A percentile compares a stretch with the other conserved stretches of the same genome.
Conservation (phyloP, 2,113 vertebrate species). For the Paralichthys olivaceus region DNA sequence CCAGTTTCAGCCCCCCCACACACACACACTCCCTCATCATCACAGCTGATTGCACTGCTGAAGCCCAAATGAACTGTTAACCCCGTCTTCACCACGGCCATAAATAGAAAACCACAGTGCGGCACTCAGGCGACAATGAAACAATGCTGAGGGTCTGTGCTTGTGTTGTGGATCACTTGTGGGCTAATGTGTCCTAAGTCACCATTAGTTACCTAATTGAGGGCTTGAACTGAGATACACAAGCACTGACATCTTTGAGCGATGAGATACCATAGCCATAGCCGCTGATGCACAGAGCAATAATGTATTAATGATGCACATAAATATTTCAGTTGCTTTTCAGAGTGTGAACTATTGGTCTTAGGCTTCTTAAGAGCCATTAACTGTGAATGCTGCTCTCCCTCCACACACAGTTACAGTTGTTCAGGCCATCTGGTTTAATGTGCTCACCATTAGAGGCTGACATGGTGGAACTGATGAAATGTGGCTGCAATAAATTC, state of each 20-base stretch:
- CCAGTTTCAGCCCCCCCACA: constrained; percentile 53
- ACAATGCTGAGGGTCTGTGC: constrained; percentile 23
- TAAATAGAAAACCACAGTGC: constrained; percentile 46
- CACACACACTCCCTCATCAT: constrained; percentile 44
- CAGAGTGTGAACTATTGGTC: constrained; percentile 40
- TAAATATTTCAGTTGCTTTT: constrained; percentile 60
- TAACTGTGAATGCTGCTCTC: constrained; percentile 16
- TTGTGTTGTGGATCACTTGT: constrained; percentile 6
- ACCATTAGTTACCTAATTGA: constrained; percentile 12
- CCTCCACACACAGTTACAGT: neutral
- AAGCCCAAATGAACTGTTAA: constrained; percentile 61
- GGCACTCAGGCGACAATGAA: constrained; percentile 15
- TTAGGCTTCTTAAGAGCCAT: constrained; percentile 12
- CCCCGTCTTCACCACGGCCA: constrained; percentile 26
- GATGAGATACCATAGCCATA: constrained; percentile 47
- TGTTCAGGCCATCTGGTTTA: neutral
- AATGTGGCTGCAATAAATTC: neutral
- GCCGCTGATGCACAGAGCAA: constrained; percentile 41
- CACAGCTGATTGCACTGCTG: constrained; percentile 72
- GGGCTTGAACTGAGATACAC: constrained; percentile 22
- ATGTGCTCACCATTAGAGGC: constrained; percentile 10
- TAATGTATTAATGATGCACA: constrained; percentile 58
- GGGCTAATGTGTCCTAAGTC: constrained; percentile 10
- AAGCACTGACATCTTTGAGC: constrained; percentile 39
- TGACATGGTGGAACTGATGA: neutral